phyloP scores from a whole-genome alignment of 2,888 invertebrate species.

The Heteromyza rotundicornis region DNA sequence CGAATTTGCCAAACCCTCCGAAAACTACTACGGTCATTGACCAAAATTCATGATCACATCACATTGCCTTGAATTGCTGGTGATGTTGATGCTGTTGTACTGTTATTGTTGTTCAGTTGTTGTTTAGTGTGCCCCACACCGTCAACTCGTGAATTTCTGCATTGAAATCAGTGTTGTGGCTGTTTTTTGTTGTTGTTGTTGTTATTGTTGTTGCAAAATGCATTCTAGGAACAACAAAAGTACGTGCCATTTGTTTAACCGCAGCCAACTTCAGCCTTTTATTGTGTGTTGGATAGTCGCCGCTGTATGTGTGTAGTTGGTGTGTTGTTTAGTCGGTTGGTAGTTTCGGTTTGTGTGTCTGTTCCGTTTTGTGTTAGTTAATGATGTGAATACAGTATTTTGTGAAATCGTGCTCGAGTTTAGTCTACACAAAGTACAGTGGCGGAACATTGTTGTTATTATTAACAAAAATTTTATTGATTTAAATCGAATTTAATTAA shows the following conservation, averaged over 20 bases:
- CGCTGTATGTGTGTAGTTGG: not conserved
- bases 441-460: too few relatives aligned
- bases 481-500: too few relatives aligned
- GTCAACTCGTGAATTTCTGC: not conserved
- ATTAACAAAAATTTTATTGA: too few relatives aligned
- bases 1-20: too few relatives aligned
- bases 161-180: not conserved
- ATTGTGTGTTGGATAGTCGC: slow-evolving; percentile 8
- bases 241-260: slow-evolving; percentile 26
- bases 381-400: slow-evolving; percentile 20
- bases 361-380: slow-evolving; percentile 6
- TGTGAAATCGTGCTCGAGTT: not conserved
- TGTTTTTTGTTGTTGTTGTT: not conserved
- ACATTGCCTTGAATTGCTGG: not conserved
- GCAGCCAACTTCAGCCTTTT: slow-evolving; percentile 21
- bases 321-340: not conserved
- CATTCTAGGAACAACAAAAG: slow-evolving; percentile 19
- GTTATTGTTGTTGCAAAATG: not conserved
- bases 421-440: not conserved
- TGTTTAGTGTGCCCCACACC: not conserved
- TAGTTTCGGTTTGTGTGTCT: not conserved
- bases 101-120: not conserved
- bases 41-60: slow-evolving; percentile 3
- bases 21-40: not conserved
- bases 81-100: not conserved